phyloP scores from a whole-genome alignment of 2,797 vertebrate genomes.

The Dermochelys coriacea region DNA sequence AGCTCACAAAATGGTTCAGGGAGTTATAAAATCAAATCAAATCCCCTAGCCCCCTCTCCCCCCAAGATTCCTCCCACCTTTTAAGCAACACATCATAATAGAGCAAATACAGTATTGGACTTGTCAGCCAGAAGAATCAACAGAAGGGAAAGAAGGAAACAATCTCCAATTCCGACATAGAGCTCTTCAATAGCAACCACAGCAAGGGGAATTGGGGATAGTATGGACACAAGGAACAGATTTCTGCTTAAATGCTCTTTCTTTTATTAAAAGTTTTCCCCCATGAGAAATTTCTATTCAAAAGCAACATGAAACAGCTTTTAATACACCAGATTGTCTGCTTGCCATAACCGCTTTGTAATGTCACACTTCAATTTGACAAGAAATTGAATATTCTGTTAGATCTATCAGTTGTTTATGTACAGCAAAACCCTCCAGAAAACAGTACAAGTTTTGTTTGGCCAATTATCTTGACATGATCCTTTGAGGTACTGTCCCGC shows the following conservation, averaged over 20 bases:
- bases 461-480: conserved; percentile 42
- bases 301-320: not conserved
- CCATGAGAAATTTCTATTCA: conserved; percentile 49
- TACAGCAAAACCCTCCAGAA: conserved; percentile 47
- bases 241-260: not conserved
- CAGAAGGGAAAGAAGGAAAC: not conserved
- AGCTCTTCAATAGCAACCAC: not conserved
- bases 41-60: not conserved
- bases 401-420: not conserved
- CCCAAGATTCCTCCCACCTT: no score
- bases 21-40: rapidly evolving
- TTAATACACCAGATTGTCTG: conserved; percentile 17
- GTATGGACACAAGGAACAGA: rapidly evolving
- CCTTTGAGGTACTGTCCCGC: conserved; percentile 27
- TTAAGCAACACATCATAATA: rapidly evolving
- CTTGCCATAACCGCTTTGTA: conserved; percentile 39
- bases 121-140: not conserved
- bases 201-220: not conserved
- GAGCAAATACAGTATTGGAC: not conserved
- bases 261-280: not conserved
- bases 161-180: not conserved
- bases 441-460: conserved; percentile 40
- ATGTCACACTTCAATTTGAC: conserved; percentile 53
- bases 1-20: not conserved
- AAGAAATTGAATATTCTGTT: conserved; percentile 51